These are phyloP conservation scores for Plemyria rubiginata DNA, from an alignment of 2,888 invertebrate species.

Conservation along the genomic window DNA sequence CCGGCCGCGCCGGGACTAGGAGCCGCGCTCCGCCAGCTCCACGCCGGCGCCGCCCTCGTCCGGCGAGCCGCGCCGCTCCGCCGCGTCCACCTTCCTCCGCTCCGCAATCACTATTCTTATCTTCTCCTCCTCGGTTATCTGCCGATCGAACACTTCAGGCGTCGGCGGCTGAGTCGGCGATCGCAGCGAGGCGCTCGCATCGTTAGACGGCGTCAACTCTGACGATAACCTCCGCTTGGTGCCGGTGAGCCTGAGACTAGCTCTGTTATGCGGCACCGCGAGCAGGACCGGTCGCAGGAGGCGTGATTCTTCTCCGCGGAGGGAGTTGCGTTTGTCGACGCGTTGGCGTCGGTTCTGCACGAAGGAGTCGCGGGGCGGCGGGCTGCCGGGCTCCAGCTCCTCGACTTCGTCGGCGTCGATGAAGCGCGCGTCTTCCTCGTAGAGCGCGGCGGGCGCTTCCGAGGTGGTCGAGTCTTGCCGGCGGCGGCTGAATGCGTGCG, in stretches of 20 bases:
- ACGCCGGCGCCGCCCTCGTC: constrained; percentile 70
- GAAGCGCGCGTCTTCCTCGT: constrained; percentile 83
- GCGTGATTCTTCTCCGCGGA: constrained; percentile 76
- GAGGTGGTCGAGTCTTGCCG: constrained; percentile 78
- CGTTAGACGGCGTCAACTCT: constrained; percentile 63
- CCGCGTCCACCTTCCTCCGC: constrained; percentile 82
- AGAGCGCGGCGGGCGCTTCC: constrained; percentile 73
- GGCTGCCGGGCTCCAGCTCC: constrained; percentile 77
- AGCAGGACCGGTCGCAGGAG: constrained; percentile 73
- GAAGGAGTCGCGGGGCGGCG: constrained; percentile 77
- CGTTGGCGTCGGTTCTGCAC: constrained; percentile 79
- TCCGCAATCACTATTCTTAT: constrained; percentile 87
- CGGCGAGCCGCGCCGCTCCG: constrained; percentile 57
- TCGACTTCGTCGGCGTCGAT: constrained; percentile 85
- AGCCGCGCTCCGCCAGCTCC: constrained; percentile 74
- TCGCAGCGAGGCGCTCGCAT: constrained; percentile 55
- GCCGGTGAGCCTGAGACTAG: constrained; percentile 54
- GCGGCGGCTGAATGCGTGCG: constrained; percentile 79
- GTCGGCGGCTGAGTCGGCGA: constrained; percentile 48
- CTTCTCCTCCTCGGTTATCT: constrained; percentile 78
- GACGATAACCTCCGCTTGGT: constrained; percentile 65
- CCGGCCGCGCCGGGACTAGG: constrained; percentile 84
- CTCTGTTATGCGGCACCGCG: constrained; percentile 69
- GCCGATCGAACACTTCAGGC: constrained; percentile 56
- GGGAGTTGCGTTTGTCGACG: constrained; percentile 73